Evolutionary conservation across 2,113 vertebrate genomes (phyloP).

Genomic region (Malurus elegans): DNA sequence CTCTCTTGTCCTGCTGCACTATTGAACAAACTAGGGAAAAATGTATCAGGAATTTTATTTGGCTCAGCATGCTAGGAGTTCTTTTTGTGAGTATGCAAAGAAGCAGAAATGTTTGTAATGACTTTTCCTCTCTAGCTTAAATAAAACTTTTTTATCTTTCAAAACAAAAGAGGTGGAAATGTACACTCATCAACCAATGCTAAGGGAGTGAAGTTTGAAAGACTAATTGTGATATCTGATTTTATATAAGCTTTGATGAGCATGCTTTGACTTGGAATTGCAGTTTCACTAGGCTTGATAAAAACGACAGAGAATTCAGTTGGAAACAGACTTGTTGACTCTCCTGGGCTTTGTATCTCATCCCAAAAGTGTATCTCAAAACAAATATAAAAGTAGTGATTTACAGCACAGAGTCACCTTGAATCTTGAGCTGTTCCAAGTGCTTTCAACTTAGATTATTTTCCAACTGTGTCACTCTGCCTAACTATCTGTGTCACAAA

Average conservation of each 20-base stretch:
- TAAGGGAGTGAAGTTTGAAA: not conserved
- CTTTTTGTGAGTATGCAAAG: not conserved
- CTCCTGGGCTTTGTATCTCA: not conserved
- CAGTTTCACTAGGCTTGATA: not conserved
- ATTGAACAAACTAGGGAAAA: not conserved
- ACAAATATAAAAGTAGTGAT: slow-evolving; percentile 11
- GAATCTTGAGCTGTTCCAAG: slow-evolving; percentile 8
- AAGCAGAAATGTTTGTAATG: not conserved
- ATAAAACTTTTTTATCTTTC: not conserved
- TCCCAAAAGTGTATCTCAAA: not conserved
- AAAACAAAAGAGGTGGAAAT: not conserved
- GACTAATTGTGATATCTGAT: not conserved
- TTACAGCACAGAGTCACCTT: slow-evolving; percentile 47
- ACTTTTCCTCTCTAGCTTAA: not conserved
- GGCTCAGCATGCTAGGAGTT: not conserved
- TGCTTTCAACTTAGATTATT: slow-evolving; percentile 26
- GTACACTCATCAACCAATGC: not conserved
- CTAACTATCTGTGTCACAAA: slow-evolving; percentile 55
- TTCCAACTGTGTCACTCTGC: slow-evolving; percentile 29
- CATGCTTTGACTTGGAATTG: not conserved
- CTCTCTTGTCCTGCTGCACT: not conserved
- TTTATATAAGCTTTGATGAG: not conserved
- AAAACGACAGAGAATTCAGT: not conserved
- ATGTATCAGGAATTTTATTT: not conserved
- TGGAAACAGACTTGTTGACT: slow-evolving; percentile 13